These are phyloP conservation scores for Cetonia aurata DNA, from an alignment of 2,888 invertebrate species.

Conservation along the genomic window DNA sequence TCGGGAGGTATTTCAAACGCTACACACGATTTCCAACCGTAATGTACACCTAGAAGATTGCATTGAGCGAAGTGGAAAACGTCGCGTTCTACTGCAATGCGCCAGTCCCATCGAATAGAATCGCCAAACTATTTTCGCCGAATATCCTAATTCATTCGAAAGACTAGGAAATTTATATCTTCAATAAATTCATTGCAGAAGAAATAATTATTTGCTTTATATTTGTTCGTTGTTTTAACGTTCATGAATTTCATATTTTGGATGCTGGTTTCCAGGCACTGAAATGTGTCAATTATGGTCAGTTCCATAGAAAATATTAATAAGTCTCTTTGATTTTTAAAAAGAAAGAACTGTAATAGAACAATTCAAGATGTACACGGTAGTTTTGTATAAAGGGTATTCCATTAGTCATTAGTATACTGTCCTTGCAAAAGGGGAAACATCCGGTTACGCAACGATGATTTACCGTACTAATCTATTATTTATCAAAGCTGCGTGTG, in stretches of 20 bases:
- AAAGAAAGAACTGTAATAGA: neutral
- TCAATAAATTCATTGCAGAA: too few relatives aligned
- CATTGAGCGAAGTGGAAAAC: slow-evolving; percentile 10
- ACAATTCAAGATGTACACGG: neutral
- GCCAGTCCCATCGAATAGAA: slow-evolving; percentile 27
- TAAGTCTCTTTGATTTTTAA: neutral
- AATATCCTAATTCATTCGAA: slow-evolving; percentile 10
- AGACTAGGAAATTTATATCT: too few relatives aligned
- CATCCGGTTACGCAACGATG: slow-evolving; percentile 44
- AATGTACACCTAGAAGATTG: slow-evolving; percentile 33
- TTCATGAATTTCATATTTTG: too few relatives aligned
- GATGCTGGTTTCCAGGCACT: too few relatives aligned
- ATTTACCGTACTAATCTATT: slow-evolving; percentile 63
- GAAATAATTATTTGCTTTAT: neutral
- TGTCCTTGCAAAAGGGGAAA: neutral
- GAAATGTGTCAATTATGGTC: too few relatives aligned
- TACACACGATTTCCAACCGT: slow-evolving; percentile 23
- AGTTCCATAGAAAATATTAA: too few relatives aligned
- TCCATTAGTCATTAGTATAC: neutral
- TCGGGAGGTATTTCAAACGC: slow-evolving; percentile 22
- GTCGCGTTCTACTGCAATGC: slow-evolving; percentile 37
- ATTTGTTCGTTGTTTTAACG: too few relatives aligned
- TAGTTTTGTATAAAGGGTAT: neutral
- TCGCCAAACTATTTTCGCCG: slow-evolving; percentile 24
- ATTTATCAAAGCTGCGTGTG: slow-evolving; percentile 64